Percentiles rank a stretch among this genome's conserved stretches.
phyloP scores from a whole-genome alignment of 1,140 invertebrate species.

The Drosophila suzukii region DNA sequence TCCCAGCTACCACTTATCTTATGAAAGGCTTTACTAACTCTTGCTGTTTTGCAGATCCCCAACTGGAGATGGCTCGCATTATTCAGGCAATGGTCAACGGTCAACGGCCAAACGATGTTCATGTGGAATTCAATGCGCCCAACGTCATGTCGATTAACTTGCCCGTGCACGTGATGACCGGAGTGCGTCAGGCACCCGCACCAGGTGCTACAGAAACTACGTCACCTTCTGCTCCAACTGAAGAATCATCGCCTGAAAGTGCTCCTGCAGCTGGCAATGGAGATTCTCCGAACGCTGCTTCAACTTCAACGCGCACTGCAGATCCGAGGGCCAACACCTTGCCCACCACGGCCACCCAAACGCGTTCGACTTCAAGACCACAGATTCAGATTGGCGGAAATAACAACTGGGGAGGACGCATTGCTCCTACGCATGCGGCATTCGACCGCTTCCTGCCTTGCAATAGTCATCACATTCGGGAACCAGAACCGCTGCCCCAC shows the following conservation, averaged over 20 bases:
- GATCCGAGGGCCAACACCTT: constrained; percentile 88
- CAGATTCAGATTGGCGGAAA: constrained; percentile 86
- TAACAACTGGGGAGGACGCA: constrained; percentile 75
- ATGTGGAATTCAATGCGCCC: constrained; percentile 76
- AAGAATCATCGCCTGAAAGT: constrained; percentile 8
- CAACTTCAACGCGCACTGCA: constrained; percentile 59
- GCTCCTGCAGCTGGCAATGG: constrained; percentile 2
- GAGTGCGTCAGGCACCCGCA: constrained; percentile 56
- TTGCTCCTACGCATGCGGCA: constrained; percentile 80
- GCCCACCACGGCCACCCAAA: constrained; percentile 88
- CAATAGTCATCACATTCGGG: constrained; percentile 83
- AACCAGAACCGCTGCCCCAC: constrained; percentile 51
- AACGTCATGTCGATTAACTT: constrained; percentile 80
- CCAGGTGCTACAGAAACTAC: constrained; percentile 3
- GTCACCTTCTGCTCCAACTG: constrained; percentile 7
- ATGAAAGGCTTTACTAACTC: background rate
- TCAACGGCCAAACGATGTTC: constrained; percentile 59
- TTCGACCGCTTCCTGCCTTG: constrained; percentile 84
- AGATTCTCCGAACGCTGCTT: constrained; percentile 45
- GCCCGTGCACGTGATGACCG: constrained; percentile 81
- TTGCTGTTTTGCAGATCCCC: constrained; percentile 60
- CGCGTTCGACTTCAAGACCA: constrained; percentile 88
- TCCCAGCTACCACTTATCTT: background rate
- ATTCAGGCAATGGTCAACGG: constrained; percentile 86
- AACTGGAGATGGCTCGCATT: constrained; percentile 84